A percentile compares a stretch with the other conserved stretches of the same genome.
phyloP scores from a whole-genome alignment of 2,797 vertebrate species.

The Pseudochromis fuscus region DNA sequence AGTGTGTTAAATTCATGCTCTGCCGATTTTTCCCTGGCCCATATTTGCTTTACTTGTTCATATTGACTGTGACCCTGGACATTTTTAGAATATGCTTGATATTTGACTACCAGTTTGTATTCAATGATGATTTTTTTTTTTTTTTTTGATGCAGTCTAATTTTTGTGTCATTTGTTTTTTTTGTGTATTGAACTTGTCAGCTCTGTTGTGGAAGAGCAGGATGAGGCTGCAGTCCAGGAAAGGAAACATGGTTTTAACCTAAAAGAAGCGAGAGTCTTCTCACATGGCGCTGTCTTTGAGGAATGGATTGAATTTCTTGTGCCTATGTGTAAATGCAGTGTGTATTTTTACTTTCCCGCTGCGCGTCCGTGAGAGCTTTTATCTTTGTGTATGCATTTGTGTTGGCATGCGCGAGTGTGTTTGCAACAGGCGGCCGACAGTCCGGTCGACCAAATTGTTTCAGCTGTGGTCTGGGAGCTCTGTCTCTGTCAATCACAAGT shows the following conservation, averaged over 20 bases:
- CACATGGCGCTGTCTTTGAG: constrained; percentile 58
- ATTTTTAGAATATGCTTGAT: no score
- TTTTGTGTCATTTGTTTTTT: constrained; percentile 13
- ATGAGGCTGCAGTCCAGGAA: constrained; percentile 49
- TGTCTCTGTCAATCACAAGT: constrained; percentile 76
- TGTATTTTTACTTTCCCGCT: constrained; percentile 53
- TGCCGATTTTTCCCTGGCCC: no score
- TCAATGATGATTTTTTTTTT: not conserved
- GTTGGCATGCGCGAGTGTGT: constrained; percentile 29
- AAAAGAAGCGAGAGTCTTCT: constrained; percentile 35
- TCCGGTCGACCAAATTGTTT: constrained; percentile 64
- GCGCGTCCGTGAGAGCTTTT: constrained; percentile 9
- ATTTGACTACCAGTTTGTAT: no score
- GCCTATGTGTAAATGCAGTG: constrained; percentile 25
- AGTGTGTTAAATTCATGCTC: no score
- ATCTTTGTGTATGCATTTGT: constrained; percentile 50
- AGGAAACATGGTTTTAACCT: constrained; percentile 49
- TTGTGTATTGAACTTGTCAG: constrained; percentile 21
- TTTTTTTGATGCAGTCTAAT: not conserved
- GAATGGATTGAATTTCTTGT: constrained; percentile 63
- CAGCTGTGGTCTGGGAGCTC: constrained; percentile 76
- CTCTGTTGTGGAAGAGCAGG: constrained; percentile 37
- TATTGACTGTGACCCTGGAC: no score
- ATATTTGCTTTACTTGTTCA: no score
- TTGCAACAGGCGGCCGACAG: constrained; percentile 57